A percentile compares a stretch with the other conserved stretches of the same genome.
Evolutionary conservation across 2,888 invertebrate genomes (phyloP).

Genomic region (Parochlus steinenii): DNA sequence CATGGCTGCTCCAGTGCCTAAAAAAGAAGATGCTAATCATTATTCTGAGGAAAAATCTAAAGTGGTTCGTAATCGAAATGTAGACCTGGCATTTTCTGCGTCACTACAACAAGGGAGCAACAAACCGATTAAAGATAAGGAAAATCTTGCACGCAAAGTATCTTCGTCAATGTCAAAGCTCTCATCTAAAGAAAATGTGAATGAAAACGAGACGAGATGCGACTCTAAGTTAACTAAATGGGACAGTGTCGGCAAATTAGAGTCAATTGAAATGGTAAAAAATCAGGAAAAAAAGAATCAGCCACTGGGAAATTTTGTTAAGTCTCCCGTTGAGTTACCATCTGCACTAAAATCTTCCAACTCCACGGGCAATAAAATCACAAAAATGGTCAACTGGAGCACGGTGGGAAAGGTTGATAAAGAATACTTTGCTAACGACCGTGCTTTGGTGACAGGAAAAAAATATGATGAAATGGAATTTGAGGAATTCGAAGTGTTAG

Average conservation of each 20-base stretch:
- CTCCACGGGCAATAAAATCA: constrained; percentile 13
- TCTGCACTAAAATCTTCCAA: not conserved
- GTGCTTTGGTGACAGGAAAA: constrained; percentile 39
- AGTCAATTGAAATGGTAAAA: constrained; percentile 11
- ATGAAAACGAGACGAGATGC: constrained; percentile 2
- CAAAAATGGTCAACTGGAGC: constrained; percentile 16
- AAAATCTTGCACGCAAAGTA: not conserved
- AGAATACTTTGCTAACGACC: constrained; percentile 43
- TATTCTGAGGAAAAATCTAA: constrained; percentile 16
- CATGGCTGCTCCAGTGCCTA: constrained; percentile 20
- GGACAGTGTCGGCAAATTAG: constrained; percentile 10
- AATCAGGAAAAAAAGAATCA: constrained; percentile 16
- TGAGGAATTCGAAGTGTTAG: constrained; percentile 61
- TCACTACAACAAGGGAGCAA: constrained; percentile 11
- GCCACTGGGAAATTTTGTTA: not conserved
- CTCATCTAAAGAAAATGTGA: constrained; percentile 16
- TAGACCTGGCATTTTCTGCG: constrained; percentile 29
- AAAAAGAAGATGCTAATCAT: constrained; percentile 17
- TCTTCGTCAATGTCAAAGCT: not conserved
- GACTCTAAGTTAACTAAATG: constrained; percentile 3
- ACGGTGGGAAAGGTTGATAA: constrained; percentile 33
- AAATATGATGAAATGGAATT: constrained; percentile 74
- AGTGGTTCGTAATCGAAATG: constrained; percentile 31
- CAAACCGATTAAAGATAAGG: constrained; percentile 18
- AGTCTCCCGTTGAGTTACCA: not conserved